These are phyloP conservation scores for Nasonovia ribisnigri DNA, from an alignment of 2,888 invertebrate genomes.

Conservation along the genomic window DNA sequence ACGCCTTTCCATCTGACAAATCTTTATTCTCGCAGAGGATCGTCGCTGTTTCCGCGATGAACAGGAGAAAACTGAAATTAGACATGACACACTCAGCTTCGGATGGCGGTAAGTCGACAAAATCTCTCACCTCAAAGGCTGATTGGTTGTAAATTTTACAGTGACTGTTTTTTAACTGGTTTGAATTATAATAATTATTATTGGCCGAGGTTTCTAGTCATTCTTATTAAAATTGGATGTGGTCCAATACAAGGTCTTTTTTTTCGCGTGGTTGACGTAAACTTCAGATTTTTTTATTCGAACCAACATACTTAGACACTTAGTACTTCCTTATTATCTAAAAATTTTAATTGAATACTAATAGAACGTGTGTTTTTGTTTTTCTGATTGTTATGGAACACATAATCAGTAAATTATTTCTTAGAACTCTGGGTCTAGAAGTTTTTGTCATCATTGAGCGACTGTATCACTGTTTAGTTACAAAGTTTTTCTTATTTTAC, in stretches of 20 bases:
- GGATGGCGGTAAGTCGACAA: neutral
- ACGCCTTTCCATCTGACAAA: neutral
- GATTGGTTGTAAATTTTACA: neutral
- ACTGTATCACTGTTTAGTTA: neutral
- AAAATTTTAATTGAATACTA: neutral
- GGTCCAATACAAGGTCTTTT: neutral
- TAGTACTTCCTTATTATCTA: neutral
- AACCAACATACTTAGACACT: no score
- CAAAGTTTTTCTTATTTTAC: neutral
- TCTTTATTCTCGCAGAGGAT: neutral
- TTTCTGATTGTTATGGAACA: neutral
- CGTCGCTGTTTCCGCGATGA: neutral
- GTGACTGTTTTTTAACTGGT: neutral
- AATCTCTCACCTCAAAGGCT: neutral
- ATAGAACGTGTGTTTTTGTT: neutral
- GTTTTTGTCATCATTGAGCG: neutral
- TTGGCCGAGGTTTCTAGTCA: neutral
- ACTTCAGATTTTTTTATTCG: neutral
- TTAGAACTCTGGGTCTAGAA: neutral
- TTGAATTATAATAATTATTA: neutral
- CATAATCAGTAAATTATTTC: neutral
- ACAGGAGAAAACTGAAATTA: constrained; percentile 56
- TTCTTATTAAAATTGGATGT: neutral
- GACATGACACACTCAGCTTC: constrained; percentile 44
- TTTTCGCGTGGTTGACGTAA: neutral